phyloP scores from a whole-genome alignment of 2,888 invertebrate genomes.

The Sphaeridia pumilis region DNA sequence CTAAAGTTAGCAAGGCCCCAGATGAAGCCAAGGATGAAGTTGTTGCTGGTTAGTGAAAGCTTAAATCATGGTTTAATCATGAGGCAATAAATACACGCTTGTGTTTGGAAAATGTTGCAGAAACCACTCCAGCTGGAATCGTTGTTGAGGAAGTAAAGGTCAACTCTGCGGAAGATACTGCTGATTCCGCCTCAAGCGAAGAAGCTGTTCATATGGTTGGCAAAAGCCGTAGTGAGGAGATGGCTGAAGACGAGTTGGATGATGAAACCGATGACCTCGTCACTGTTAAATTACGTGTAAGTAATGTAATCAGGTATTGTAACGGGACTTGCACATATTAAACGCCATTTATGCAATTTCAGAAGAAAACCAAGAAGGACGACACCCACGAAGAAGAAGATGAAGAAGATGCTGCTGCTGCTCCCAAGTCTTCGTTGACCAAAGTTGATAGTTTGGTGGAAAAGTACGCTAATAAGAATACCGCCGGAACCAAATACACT shows the following conservation, averaged over 20 bases:
- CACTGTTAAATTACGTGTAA: background rate
- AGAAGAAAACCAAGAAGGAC: constrained; percentile 28
- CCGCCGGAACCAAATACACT: constrained; percentile 26
- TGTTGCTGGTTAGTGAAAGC: background rate
- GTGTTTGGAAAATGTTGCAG: background rate
- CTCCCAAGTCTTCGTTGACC: constrained; percentile 19
- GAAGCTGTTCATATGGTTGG: constrained; percentile 26
- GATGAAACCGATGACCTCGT: constrained; percentile 23
- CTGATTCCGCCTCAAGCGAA: constrained; percentile 12
- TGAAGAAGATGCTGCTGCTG: constrained; percentile 18
- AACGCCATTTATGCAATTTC: background rate
- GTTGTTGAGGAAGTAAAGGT: background rate
- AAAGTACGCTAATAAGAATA: constrained; percentile 31
- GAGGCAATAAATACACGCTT: too few species aligned
- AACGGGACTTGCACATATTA: background rate
- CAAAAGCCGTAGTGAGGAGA: constrained; percentile 31
- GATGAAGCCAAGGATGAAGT: constrained; percentile 26
- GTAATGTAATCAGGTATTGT: background rate
- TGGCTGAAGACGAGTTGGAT: constrained; percentile 24
- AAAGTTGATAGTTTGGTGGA: constrained; percentile 31
- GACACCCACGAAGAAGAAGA: constrained; percentile 28
- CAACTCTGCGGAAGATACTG: background rate
- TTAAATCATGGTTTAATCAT: too few species aligned
- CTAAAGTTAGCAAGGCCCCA: constrained; percentile 30
- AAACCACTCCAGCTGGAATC: constrained; percentile 4